phyloP scores from a whole-genome alignment of 2,888 invertebrate species.

The Andrena minutula region DNA sequence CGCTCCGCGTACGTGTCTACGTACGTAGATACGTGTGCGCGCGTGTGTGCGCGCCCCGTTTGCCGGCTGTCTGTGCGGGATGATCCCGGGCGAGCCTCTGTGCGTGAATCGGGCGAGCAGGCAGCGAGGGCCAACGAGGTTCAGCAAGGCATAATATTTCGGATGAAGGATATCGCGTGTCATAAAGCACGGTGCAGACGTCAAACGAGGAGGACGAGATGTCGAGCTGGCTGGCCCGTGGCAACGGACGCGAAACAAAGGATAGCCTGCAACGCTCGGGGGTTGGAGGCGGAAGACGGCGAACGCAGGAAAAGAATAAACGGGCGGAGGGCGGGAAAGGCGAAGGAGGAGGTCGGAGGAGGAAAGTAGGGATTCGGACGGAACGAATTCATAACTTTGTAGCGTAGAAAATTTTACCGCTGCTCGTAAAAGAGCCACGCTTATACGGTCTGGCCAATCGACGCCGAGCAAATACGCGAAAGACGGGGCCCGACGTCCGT shows the following conservation, averaged over 20 bases:
- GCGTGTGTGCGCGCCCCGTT: conserved; percentile 12
- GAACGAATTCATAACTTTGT: conserved; percentile 76
- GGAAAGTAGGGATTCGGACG: conserved; percentile 23
- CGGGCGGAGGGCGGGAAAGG: background rate
- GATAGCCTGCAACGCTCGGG: conserved; percentile 12
- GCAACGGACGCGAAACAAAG: conserved; percentile 54
- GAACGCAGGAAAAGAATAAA: conserved; percentile 33
- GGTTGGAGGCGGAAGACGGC: conserved; percentile 17
- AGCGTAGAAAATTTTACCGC: conserved; percentile 75
- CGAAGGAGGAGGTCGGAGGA: background rate
- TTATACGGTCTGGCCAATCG: conserved; percentile 65
- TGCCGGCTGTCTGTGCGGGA: conserved; percentile 18
- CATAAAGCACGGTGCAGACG: conserved; percentile 77
- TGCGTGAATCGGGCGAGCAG: conserved; percentile 27
- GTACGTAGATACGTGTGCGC: background rate
- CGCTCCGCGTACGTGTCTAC: conserved; percentile 5
- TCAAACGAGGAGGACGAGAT: conserved; percentile 55
- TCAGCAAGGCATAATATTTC: conserved; percentile 77
- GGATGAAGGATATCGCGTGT: conserved; percentile 81
- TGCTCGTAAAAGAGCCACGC: conserved; percentile 69
- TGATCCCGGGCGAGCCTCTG: conserved; percentile 2
- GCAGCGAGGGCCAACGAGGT: conserved; percentile 43
- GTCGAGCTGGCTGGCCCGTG: conserved; percentile 33
- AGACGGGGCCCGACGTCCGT: conserved; percentile 36
- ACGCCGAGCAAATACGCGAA: conserved; percentile 59